These are phyloP conservation scores for Papilio aristodemus DNA, from an alignment of 1,140 invertebrate species.

Conservation along the genomic window DNA sequence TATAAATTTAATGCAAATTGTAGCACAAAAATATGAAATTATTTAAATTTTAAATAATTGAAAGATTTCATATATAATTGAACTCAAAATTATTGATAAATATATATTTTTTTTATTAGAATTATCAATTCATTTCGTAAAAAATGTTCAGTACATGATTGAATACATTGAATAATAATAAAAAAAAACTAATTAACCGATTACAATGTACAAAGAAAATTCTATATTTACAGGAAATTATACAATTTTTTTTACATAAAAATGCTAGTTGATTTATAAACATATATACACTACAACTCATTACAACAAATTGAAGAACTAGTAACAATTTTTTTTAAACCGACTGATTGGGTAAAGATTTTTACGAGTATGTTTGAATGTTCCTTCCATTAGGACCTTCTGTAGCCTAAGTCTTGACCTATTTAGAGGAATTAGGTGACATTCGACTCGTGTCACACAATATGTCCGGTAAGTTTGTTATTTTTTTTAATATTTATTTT, in stretches of 20 bases:
- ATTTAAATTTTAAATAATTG: too few species aligned
- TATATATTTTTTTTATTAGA: too few species aligned
- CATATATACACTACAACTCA: not conserved
- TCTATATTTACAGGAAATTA: slow-evolving; percentile 18
- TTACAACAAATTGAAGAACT: not conserved
- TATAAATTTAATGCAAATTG: not conserved
- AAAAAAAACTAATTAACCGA: slow-evolving; percentile 11
- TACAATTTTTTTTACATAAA: slow-evolving; percentile 17
- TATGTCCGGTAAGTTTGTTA: too few species aligned
- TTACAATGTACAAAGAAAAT: not conserved
- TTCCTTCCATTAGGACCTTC: too few species aligned
- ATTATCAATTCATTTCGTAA: too few species aligned
- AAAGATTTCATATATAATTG: not conserved
- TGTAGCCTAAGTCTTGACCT: too few species aligned
- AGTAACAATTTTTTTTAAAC: too few species aligned
- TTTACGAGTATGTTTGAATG: too few species aligned
- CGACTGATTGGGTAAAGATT: too few species aligned
- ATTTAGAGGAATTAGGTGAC: too few species aligned
- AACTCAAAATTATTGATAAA: slow-evolving; percentile 1
- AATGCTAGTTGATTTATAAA: not conserved
- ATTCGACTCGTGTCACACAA: too few species aligned
- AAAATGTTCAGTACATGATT: not conserved
- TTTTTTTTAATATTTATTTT: too few species aligned
- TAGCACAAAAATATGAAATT: not conserved
- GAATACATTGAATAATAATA: not conserved